Percentiles rank a stretch among this genome's conserved stretches.
phyloP scores from a whole-genome alignment of 2,797 vertebrate genomes.

The Tragopan temminckii region DNA sequence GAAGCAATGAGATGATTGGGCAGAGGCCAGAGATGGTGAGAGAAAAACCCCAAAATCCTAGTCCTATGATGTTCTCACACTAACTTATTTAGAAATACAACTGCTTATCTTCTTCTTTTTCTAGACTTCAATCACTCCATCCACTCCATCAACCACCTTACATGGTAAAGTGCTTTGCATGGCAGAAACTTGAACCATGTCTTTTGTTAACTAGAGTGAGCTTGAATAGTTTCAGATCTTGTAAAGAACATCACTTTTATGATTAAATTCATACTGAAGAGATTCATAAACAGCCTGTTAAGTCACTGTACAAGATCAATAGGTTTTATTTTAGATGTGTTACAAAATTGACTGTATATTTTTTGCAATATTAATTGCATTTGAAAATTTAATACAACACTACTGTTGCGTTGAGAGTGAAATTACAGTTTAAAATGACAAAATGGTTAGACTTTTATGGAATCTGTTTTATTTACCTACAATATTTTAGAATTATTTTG shows the following conservation, averaged over 20 bases:
- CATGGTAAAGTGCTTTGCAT: background rate
- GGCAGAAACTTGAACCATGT: background rate
- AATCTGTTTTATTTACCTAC: conserved; percentile 7
- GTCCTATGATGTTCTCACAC: rapidly evolving
- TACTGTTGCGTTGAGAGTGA: conserved; percentile 4
- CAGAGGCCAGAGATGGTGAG: background rate
- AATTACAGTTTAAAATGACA: background rate
- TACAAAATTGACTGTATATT: background rate
- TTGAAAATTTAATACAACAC: conserved; percentile 7
- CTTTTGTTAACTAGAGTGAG: background rate
- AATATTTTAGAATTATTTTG: background rate
- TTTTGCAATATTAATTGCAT: conserved; percentile 46
- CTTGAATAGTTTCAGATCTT: background rate
- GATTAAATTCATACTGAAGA: background rate
- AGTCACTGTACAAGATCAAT: conserved; percentile 19
- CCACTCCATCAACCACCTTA: background rate
- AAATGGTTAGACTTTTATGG: background rate
- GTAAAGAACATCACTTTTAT: background rate
- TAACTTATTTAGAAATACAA: background rate
- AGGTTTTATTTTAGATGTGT: conserved; percentile 26
- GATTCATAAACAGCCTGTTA: conserved; percentile 2
- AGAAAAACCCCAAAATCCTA: background rate
- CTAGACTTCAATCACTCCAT: background rate
- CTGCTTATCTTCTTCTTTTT: background rate
- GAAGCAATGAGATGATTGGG: background rate